Conservation (phyloP, 2,888 invertebrate species). For the Caenorhabditis japonica region DNA sequence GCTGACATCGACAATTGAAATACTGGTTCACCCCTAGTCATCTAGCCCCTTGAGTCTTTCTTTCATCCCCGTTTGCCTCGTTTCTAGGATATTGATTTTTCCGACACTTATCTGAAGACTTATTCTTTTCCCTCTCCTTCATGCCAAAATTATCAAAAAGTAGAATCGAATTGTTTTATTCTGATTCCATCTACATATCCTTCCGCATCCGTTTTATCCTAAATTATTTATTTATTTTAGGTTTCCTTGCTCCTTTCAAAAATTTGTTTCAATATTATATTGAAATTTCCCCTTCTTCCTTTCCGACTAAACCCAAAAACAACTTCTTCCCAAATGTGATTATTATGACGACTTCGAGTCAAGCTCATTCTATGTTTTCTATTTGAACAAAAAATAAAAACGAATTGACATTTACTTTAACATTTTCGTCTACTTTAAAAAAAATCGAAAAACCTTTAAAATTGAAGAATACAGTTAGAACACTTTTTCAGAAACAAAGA, state of each 20-base stretch:
- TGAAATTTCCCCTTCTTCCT: conserved; percentile 5
- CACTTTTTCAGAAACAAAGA: conserved; percentile 29
- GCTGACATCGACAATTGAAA: conserved; percentile 60
- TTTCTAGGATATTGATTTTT: conserved; percentile 41
- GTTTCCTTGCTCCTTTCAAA: conserved; percentile 7
- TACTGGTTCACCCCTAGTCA: conserved; percentile 29
- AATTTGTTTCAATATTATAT: background rate
- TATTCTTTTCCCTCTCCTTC: conserved; percentile 9
- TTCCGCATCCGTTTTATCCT: conserved; percentile 13
- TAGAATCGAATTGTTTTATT: conserved; percentile 21
- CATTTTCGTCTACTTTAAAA: conserved; percentile 45
- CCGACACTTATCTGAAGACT: conserved; percentile 1
- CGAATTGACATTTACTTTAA: conserved; percentile 30
- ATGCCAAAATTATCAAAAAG: conserved; percentile 21
- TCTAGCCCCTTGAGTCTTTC: conserved; percentile 30
- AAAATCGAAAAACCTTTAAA: conserved; percentile 25
- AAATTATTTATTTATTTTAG: conserved; percentile 51
- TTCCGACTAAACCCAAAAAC: conserved; percentile 42
- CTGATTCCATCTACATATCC: conserved; percentile 40
- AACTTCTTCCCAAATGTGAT: conserved; percentile 49
- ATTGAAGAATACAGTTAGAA: conserved; percentile 43
- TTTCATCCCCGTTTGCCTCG: conserved; percentile 20
- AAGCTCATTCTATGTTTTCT: conserved; percentile 48
- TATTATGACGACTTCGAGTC: conserved; percentile 44
- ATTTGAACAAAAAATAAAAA: conserved; percentile 15